Evolutionary conservation across 2,113 vertebrate genomes (phyloP), one percentile per base, ranked within the genome.

Genomic region (Lontra canadensis): DNA sequence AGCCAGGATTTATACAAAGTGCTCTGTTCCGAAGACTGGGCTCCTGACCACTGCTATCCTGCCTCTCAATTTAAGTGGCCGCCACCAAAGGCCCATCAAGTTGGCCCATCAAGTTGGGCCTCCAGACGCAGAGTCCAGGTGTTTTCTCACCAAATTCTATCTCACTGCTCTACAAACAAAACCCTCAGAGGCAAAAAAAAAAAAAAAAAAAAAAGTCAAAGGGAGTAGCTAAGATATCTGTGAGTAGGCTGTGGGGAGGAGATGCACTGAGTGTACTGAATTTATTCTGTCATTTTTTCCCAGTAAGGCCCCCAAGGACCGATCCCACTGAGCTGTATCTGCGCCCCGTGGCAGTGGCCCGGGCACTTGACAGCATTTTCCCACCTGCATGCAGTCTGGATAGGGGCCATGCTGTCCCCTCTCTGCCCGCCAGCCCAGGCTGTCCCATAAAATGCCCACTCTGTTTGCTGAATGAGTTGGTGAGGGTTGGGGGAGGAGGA

Each of bases 251-350:
- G 55, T 34, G 18, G 29, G 42, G 71, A 42, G 34, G 25, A 34
- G 59, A 21, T 3, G 49, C 7, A 4, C 39, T 7, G 17, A 11
- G 39, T 20, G 12, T 3, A 0, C 34, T 39, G 84, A 13, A 49
- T 55, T 17, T 4, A 18, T 59, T 39, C 8, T 9, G 34, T 21
- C 55, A 12, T 6, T 36, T 36, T n/a, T 69, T 44, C 7, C 44
- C 57, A 52, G 14, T 11, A 39, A 36, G 11, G 14, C 49, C 8
- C 39, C n/a, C 2, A 4, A 23, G 10, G 31, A 49, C 4, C 2
- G 39, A 14, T 57, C 67, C 36, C 0, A 0, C 25, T 34, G 14
- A 7, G 11, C 57, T 6, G 8, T 0, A 1, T 13, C 15, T 9
- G 9, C 3, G 1, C 14, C 55, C 47, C 36, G 6, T 9, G 21